Base-by-base conservation (phyloP, 1,140 invertebrate species). In the Drosophila repletoides region DNA sequence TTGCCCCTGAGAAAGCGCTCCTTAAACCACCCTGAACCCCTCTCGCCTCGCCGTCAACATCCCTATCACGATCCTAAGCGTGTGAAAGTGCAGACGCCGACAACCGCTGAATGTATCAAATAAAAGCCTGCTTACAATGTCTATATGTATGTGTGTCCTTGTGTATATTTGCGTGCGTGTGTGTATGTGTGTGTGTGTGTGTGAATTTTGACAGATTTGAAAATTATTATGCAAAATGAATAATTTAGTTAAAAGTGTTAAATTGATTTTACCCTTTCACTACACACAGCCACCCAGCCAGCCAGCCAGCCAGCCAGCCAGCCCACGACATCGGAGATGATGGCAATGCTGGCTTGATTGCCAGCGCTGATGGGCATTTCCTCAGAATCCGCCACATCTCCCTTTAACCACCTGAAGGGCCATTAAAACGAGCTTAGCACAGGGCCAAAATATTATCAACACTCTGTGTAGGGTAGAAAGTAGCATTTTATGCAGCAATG, bases 201-300 rank as follows among this genome's bases (percentile, higher is more conserved):
- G 48, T 68, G 65, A 61, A 80, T 72, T 84, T 84, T 84, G 80
- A 84, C 80, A 84, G 80, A 84, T 84, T 84, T 84, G 80, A 84
- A 84, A 84, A 84, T 84, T 84, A 84, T 84, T 84, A 84, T 84
- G 79, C 79, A 84, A 84, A 84, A 86, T 84, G 79, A 84, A 84
- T 84, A 86, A 84, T 84, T 84, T 84, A 84, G 76, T 72, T 80
- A 80, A 84, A 84, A 84, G 79, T 84, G 79, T 84, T 84, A 84
- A 84, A 84, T 84, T 84, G 79, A 84, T 84, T 84, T 84, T 83
- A 76, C 71, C 80, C 84, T 86, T 69, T 69, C 72, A 80, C 80
- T 75, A 86, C 71, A 75, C 43, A 58, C 10, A n/a, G 21, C 28
- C 31, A n/a, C n/a, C n/a, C n/a, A n/a, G n/a, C n/a, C n/a, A n/a